These are phyloP conservation scores for Rana temporaria DNA, from an alignment of 2,113 vertebrate genomes.

Conservation along the genomic window DNA sequence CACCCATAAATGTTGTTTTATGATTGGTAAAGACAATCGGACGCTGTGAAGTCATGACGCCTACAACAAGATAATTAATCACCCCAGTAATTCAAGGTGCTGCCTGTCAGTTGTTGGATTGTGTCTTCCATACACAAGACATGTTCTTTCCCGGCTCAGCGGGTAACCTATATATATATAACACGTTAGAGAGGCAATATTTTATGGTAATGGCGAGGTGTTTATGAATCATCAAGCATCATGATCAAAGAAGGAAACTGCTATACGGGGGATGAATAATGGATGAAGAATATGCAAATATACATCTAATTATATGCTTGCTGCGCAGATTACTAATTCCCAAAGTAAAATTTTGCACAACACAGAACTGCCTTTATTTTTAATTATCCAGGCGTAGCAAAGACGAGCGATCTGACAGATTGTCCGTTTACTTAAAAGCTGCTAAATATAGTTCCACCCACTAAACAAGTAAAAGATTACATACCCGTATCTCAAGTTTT, in stretches of 20 bases:
- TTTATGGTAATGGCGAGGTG: conserved; percentile 53
- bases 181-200: background rate
- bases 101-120: background rate
- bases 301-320: conserved; percentile 64
- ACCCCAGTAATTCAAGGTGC: too few relatives aligned
- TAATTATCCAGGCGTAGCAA: conserved; percentile 67
- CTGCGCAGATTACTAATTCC: conserved; percentile 69
- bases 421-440: conserved; percentile 20
- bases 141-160: background rate
- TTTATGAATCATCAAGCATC: conserved; percentile 27
- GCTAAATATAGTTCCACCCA: conserved; percentile 37
- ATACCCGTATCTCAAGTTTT: background rate
- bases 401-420: conserved; percentile 32
- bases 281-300: conserved; percentile 73
- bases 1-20: too few relatives aligned
- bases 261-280: conserved; percentile 67
- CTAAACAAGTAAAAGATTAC: background rate
- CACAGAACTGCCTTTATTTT: conserved; percentile 67
- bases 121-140: background rate
- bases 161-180: conserved; percentile 39
- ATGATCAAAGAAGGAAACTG: conserved; percentile 64
- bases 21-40: too few relatives aligned
- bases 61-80: too few relatives aligned
- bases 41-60: too few relatives aligned
- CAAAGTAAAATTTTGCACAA: conserved; percentile 71